Base-by-base conservation (phyloP, 2,113 vertebrate genomes). In the Neofelis nebulosa region DNA sequence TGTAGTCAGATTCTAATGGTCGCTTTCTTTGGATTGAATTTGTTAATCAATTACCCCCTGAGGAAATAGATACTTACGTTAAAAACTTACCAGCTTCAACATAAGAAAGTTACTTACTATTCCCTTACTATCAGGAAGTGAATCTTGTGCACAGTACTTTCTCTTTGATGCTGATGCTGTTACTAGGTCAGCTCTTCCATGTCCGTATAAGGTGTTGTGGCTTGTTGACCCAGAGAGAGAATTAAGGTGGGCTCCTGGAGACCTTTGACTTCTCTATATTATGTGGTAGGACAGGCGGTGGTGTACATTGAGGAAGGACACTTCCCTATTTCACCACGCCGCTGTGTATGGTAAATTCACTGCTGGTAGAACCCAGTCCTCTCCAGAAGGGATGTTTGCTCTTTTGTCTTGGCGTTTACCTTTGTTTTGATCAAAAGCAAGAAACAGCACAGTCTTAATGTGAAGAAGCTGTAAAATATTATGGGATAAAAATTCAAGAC, bases 391-490 rank as follows among this genome's bases (percentile, higher is more conserved):
- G 21, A 36, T 33, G 0, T 69, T 71, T 61, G 33, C 23, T 29
- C 45, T 81, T 45, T 10, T 10, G 52, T 55, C 57, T 87, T 80
- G 55, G 50, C 63, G 1, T 36, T 87, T 73, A 86, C 36, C 79
- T 83, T 93, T 94, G 21, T 95, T 96, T 91, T 88, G n/a, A 71
- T 50, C 45, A 80, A 63, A 86, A 84, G 14, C 68, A 93, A 87
- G 36, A 94, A 92, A 41, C 23, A 55, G 76, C 29, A 50, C 41
- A 57, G 11, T 80, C 71, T 57, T 36, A 21, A 52, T 81, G 12
- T 89, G 57, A 65, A 74, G 74, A 82, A 65, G 25, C 52, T 27
- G 3, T 31, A 80, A 63, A 87, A 21, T 66, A 9, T 74, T 73
- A 33, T 3, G 9, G 71, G 65, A 57, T 85, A 89, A 95, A 83